A percentile compares a stretch with the other conserved stretches of the same genome.
Evolutionary conservation across 2,113 vertebrate genomes (phyloP).

Genomic region (Cyphomyrus discorhynchus): DNA sequence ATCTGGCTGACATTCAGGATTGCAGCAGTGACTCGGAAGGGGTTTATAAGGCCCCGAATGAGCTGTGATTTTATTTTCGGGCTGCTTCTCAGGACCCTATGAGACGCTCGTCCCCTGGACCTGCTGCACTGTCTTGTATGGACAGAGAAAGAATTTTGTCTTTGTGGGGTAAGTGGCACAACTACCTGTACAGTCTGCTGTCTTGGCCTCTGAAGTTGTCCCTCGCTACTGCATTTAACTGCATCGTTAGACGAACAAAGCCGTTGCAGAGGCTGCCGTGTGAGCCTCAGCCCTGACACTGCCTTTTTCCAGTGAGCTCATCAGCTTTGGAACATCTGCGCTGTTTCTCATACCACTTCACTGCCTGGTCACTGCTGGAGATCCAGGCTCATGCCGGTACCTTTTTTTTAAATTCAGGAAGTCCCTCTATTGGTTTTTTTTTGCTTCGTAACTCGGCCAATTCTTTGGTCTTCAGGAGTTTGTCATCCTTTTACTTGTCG

Average conservation of each 20-base stretch:
- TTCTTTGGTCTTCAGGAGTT: not conserved
- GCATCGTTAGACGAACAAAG: not conserved
- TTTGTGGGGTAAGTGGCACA: not conserved
- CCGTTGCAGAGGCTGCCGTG: not conserved
- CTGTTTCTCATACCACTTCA: not conserved
- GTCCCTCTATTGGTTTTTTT: not conserved
- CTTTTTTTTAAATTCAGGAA: not conserved
- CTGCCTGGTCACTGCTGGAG: not conserved
- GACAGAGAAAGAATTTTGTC: not conserved
- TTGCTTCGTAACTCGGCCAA: not conserved
- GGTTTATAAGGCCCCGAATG: not conserved
- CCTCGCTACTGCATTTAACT: not conserved
- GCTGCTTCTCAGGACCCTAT: not conserved
- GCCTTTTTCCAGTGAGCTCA: not conserved
- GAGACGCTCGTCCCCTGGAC: not conserved
- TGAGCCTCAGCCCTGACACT: not conserved
- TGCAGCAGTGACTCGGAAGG: not conserved
- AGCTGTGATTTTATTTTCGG: not conserved
- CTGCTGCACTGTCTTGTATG: not conserved
- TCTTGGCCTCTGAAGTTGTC: not conserved
- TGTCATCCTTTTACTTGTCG: not conserved
- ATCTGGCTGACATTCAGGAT: conserved; percentile 8
- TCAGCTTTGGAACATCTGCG: not conserved
- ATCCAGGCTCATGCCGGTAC: not conserved
- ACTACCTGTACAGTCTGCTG: not conserved